Conservation (phyloP, 2,113 vertebrate species). For the Struthio camelus region DNA sequence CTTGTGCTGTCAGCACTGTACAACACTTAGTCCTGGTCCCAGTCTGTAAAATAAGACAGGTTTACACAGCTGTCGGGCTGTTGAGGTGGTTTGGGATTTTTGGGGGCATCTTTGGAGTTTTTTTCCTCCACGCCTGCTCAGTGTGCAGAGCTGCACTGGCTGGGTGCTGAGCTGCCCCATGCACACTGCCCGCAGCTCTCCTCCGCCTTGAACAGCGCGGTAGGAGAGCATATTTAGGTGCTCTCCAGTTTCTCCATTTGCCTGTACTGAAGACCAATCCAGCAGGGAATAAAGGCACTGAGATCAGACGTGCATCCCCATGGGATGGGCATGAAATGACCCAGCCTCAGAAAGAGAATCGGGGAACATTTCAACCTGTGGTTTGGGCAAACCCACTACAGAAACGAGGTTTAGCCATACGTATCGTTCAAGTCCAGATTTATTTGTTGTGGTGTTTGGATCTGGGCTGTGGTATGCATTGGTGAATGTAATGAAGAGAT, state of each 20-base stretch:
- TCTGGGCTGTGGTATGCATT: neutral
- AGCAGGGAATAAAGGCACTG: neutral
- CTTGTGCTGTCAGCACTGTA: neutral
- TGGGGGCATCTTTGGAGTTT: neutral
- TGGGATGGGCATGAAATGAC: neutral
- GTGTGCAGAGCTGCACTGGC: neutral
- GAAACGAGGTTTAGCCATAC: neutral
- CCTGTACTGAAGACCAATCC: neutral
- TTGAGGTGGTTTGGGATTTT: neutral
- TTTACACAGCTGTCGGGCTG: no score
- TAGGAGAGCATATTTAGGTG: neutral
- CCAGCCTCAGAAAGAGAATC: neutral
- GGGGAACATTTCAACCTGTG: neutral
- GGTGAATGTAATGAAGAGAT: neutral
- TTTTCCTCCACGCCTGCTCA: neutral
- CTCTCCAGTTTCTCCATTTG: neutral
- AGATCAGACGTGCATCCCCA: accelerated
- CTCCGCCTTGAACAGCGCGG: no score
- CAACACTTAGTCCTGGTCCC: neutral
- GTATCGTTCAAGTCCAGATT: neutral
- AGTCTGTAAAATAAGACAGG: neutral
- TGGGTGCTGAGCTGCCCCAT: neutral
- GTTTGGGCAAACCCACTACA: neutral
- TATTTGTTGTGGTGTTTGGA: neutral
- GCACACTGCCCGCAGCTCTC: no score